A percentile compares a stretch with the other conserved stretches of the same genome.
These are phyloP conservation scores for Caenorhabditis sp. DNA, from an alignment of 2,888 invertebrate species.

Conservation along the genomic window DNA sequence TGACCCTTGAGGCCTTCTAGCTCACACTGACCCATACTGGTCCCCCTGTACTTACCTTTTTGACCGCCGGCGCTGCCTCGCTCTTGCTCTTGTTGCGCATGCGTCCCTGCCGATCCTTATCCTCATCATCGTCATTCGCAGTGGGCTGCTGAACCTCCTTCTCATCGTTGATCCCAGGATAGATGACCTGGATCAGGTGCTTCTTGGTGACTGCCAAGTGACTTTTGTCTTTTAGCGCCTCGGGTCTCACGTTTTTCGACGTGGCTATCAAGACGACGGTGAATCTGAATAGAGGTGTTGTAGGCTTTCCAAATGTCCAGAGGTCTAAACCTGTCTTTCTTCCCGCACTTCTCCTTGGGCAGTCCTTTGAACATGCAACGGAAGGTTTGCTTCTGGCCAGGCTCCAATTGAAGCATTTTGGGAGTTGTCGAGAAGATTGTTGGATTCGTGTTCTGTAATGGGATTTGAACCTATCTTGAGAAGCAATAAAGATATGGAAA, in stretches of 20 bases:
- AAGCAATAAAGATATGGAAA: no score
- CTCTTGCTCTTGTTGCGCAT: constrained; percentile 18
- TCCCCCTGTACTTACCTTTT: constrained; percentile 36
- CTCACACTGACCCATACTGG: no score
- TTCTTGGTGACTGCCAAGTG: not conserved
- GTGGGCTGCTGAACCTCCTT: constrained; percentile 39
- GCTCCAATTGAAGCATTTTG: not conserved
- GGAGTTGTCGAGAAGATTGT: constrained; percentile 12
- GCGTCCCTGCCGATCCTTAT: constrained; percentile 49
- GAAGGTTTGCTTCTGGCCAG: constrained; percentile 27
- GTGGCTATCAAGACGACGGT: constrained; percentile 22
- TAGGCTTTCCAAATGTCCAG: no score
- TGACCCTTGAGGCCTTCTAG: no score
- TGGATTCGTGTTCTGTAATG: constrained; percentile 42
- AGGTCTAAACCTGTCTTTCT: constrained; percentile 4
- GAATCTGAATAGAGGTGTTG: constrained; percentile 22
- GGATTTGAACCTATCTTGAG: not conserved
- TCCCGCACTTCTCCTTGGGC: constrained; percentile 3
- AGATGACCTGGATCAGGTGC: constrained; percentile 15
- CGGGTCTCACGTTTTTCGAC: constrained; percentile 19
- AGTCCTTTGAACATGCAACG: constrained; percentile 28
- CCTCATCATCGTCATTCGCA: constrained; percentile 34
- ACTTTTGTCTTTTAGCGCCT: constrained; percentile 8
- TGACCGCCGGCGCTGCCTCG: not conserved
- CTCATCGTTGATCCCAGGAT: constrained; percentile 35